A percentile compares a stretch with the other conserved stretches of the same genome.
Evolutionary conservation across 2,888 invertebrate genomes (phyloP).

Genomic region (Patella pellucida): DNA sequence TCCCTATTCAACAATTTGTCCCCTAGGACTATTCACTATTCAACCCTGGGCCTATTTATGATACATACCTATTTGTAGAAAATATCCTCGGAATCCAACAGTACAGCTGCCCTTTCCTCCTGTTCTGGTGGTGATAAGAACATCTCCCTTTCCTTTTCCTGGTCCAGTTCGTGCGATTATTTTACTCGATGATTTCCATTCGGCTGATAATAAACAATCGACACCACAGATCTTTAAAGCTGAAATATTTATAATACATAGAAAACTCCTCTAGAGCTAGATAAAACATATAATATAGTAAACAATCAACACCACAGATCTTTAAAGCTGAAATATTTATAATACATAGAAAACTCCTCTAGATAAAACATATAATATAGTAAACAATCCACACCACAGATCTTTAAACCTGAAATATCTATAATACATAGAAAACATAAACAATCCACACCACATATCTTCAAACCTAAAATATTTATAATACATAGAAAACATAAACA

Average conservation of each 20-base stretch:
- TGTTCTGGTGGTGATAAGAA: conserved; percentile 67
- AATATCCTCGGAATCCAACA: conserved; percentile 90
- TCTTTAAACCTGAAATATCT: conserved; percentile 81
- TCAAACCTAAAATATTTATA: background rate
- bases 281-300: conserved; percentile 78
- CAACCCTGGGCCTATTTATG: no score
- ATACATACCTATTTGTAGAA: conserved; percentile 69
- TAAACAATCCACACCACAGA: conserved; percentile 95
- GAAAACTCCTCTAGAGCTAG: no score
- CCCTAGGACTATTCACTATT: no score
- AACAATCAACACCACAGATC: conserved; percentile 96
- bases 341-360: no score
- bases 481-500: conserved; percentile 76
- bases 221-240: conserved; percentile 95
- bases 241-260: conserved; percentile 64
- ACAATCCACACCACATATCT: no score
- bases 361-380: conserved; percentile 77
- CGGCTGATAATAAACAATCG: conserved; percentile 93
- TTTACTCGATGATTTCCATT: conserved; percentile 98
- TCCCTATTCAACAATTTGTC: no score
- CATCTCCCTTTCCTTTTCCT: conserved; percentile 72
- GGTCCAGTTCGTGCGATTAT: conserved; percentile 95
- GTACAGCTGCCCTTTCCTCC: conserved; percentile 87
- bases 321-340: conserved; percentile 79
- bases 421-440: conserved; percentile 14